phyloP scores from a whole-genome alignment of 2,888 invertebrate genomes.

The Automeris io region DNA sequence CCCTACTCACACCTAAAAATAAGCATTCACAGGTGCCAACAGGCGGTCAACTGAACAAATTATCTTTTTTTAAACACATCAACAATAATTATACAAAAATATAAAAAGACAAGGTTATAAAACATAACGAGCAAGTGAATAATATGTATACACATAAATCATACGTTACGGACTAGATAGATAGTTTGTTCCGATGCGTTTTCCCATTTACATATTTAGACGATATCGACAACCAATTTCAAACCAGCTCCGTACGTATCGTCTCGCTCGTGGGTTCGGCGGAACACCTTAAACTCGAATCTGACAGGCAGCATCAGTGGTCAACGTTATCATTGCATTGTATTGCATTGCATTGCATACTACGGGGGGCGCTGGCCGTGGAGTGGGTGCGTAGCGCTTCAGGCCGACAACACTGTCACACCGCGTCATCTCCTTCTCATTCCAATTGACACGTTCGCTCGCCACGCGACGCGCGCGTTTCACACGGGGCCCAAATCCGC shows the following conservation, averaged over 20 bases:
- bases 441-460: no score
- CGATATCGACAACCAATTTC: constrained; percentile 66
- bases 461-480: no score
- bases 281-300: not conserved
- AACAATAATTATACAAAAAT: constrained; percentile 29
- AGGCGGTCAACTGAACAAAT: constrained; percentile 69
- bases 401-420: no score
- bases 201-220: constrained; percentile 25
- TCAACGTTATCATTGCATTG: no score
- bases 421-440: no score
- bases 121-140: constrained; percentile 23
- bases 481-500: no score
- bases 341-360: no score
- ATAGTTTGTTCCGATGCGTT: constrained; percentile 72
- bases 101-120: constrained; percentile 24
- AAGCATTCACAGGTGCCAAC: constrained; percentile 63
- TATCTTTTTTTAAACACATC: constrained; percentile 55
- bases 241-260: constrained; percentile 23
- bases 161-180: constrained; percentile 24
- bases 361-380: no score
- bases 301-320: no score
- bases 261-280: not conserved
- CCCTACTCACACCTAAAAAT: constrained; percentile 73
- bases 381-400: no score
- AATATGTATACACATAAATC: constrained; percentile 12